Conservation (phyloP, 2,888 invertebrate species). For the Polyommatus icarus region DNA sequence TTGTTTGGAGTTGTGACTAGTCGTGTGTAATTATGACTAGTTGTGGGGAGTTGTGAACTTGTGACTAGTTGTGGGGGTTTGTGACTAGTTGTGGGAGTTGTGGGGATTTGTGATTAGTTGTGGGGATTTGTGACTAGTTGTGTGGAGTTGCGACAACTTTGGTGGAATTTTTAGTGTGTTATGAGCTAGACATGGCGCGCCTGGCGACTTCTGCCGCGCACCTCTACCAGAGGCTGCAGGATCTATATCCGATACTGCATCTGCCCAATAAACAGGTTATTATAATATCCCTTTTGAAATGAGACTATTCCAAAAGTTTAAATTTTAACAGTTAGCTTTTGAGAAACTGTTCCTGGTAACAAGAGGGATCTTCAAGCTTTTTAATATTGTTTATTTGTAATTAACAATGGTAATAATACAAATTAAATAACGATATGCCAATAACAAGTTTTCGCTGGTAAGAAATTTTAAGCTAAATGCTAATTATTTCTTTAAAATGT, state of each 20-base stretch:
- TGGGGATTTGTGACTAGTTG: neutral
- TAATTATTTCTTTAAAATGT: neutral
- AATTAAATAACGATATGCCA: no score
- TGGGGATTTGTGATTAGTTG: neutral
- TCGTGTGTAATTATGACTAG: neutral
- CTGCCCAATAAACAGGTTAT: conserved; percentile 58
- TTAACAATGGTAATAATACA: no score
- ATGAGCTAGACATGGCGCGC: conserved; percentile 56
- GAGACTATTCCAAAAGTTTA: neutral
- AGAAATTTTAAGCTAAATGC: no score
- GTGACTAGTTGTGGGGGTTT: neutral
- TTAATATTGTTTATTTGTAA: no score
- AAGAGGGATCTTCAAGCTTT: no score
- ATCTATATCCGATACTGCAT: conserved; percentile 66
- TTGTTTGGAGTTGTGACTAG: neutral
- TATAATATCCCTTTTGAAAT: neutral
- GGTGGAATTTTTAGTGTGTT: conserved; percentile 25
- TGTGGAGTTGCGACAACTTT: conserved; percentile 23
- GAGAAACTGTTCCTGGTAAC: neutral
- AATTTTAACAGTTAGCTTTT: neutral
- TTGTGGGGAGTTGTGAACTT: neutral
- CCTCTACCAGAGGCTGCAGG: conserved; percentile 69
- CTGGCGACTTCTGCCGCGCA: conserved; percentile 67
- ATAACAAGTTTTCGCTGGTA: no score
- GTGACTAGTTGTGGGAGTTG: neutral